A percentile compares a stretch with the other conserved stretches of the same genome.
Evolutionary conservation across 2,888 invertebrate species (phyloP).

Genomic region (Dryobotodes eremita): DNA sequence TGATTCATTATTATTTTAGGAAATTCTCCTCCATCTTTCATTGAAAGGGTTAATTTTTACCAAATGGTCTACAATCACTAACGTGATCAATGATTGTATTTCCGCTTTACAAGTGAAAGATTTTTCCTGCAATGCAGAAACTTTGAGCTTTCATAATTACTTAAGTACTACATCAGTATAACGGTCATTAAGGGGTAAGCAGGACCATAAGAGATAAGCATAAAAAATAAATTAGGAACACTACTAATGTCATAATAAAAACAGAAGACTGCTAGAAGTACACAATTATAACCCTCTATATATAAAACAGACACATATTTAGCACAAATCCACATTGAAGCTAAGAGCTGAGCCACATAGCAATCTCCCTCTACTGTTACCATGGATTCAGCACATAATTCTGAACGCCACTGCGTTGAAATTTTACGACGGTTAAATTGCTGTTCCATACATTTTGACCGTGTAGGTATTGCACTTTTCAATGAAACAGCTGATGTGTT

Average conservation of each 20-base stretch:
- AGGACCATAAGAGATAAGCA: not conserved
- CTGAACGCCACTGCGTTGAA: too few relatives aligned
- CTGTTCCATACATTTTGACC: too few relatives aligned
- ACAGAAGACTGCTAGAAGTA: not conserved
- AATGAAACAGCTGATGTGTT: too few relatives aligned
- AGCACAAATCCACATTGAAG: not conserved
- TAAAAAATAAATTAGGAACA: too few relatives aligned
- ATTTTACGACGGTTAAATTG: too few relatives aligned
- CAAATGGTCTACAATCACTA: not conserved
- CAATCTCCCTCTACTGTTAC: not conserved
- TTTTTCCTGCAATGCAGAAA: not conserved
- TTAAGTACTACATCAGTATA: not conserved
- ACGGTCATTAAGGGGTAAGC: not conserved
- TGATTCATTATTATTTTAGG: conserved; percentile 30
- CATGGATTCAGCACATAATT: too few relatives aligned
- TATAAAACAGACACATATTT: too few relatives aligned
- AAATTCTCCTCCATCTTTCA: not conserved
- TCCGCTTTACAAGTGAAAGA: not conserved
- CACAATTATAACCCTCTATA: not conserved
- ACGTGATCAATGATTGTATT: not conserved
- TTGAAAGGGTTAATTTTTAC: not conserved
- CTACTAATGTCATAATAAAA: not conserved
- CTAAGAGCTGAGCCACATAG: not conserved
- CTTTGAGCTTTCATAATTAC: too few relatives aligned
- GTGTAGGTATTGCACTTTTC: too few relatives aligned